phyloP scores from a whole-genome alignment of 1,140 invertebrate genomes.

The Euura saliciscinereae region DNA sequence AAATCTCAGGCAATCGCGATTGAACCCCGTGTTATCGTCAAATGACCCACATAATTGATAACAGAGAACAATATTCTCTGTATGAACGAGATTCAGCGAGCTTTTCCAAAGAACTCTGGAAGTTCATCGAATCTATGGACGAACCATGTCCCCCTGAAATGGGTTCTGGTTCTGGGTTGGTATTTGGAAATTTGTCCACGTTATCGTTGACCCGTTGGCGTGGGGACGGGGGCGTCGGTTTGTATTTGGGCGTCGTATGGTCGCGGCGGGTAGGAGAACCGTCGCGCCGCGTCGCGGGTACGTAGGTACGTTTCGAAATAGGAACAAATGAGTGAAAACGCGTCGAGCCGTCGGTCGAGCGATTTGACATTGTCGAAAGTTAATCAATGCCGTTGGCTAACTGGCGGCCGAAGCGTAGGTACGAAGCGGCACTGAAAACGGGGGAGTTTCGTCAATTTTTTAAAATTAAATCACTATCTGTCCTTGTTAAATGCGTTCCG shows the following conservation, averaged over 20 bases:
- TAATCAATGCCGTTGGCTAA: conserved; percentile 52
- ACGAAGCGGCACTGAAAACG: conserved; percentile 28
- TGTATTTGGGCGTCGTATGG: not conserved
- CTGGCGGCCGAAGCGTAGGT: conserved; percentile 10
- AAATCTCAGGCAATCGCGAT: too few relatives aligned
- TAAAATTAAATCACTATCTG: conserved; percentile 62
- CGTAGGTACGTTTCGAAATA: conserved; percentile 17
- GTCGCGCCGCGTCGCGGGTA: conserved; percentile 23
- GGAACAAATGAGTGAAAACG: conserved; percentile 52
- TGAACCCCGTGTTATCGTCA: too few relatives aligned
- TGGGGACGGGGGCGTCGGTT: conserved; percentile 24
- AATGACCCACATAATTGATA: too few relatives aligned
- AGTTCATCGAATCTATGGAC: too few relatives aligned
- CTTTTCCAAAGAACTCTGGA: too few relatives aligned
- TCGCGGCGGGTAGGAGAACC: conserved; percentile 21
- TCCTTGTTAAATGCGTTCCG: conserved; percentile 60
- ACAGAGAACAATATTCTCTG: too few relatives aligned
- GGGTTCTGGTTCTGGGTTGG: too few relatives aligned
- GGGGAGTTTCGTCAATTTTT: conserved; percentile 59
- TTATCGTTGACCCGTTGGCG: conserved; percentile 48
- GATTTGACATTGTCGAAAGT: conserved; percentile 63
- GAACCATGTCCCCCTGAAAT: too few relatives aligned
- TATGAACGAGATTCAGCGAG: too few relatives aligned
- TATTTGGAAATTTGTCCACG: conserved; percentile 46
- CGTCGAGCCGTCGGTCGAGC: conserved; percentile 30